Base-by-base conservation (phyloP, 2,797 vertebrate species). In the Eupleurogrammus muticus region DNA sequence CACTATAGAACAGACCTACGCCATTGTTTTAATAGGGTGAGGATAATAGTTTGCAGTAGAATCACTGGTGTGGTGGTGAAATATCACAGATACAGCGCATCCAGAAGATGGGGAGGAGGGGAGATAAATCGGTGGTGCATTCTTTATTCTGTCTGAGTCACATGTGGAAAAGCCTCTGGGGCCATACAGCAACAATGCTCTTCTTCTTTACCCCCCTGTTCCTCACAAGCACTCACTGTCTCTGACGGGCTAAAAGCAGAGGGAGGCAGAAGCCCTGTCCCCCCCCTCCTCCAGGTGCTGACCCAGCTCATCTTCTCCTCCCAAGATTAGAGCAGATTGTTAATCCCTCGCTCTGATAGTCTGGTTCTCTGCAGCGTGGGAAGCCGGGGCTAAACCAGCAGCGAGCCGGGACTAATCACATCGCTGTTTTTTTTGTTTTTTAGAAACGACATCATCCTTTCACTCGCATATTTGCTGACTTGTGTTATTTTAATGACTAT, bases 241-340 rank as follows among this genome's bases (percentile, higher is more conserved):
- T 63, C 78, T 62, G 46, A 50, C 56, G 46, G 55, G 23, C 34
- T 46, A n/a, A 69, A 51, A 58, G 44, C 35, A 35, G 23, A 20
- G 4, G 11, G 36, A 60, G 32, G 32, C 40, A 66, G 44, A 24
- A 0, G 3, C 20, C 17, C 19, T 17, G 20, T 66, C 21, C 5
- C 51, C 59, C 54, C 24, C 59, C 67, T 77, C 84, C 69, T 79
- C 80, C 83, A 40, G 63, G 56, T 82, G 71, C 73, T 87, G 81
- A 89, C 76, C 81, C 63, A 73, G 72, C 59, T 86, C 84, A 75
- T 83, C 71, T 67, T 77, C 80, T 83, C 58, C 68, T 75, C 65
- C 59, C 83, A 89, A 89, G 89, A 90, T 92, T 92, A 90, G 60
- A 77, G 70, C 82, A 82, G 86, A 92, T 90, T 90, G 90, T 85